These are phyloP conservation scores for Platysternon megacephalum DNA, from an alignment of 2,113 vertebrate genomes.

Conservation along the genomic window DNA sequence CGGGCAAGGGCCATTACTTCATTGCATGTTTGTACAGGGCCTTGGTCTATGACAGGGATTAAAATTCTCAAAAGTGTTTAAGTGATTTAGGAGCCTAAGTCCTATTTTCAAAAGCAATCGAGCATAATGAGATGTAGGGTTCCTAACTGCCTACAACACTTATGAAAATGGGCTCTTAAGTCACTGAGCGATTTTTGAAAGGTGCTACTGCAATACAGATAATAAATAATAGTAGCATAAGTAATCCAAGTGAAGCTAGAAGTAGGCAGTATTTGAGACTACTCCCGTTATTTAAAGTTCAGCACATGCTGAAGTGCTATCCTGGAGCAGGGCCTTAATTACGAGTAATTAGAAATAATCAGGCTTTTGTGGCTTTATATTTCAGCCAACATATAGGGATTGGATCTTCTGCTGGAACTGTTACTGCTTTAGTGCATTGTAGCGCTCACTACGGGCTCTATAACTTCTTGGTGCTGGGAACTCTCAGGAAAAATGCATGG, in stretches of 20 bases:
- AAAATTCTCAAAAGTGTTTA: background rate
- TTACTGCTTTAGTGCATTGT: background rate
- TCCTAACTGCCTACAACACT: background rate
- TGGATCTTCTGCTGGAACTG: background rate
- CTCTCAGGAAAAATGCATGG: background rate
- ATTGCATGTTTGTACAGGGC: background rate
- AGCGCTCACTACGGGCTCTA: background rate
- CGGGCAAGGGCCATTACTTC: background rate
- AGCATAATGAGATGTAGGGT: background rate
- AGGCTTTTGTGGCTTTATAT: background rate
- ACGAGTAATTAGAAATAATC: constrained; percentile 40
- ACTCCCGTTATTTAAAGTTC: constrained; percentile 10
- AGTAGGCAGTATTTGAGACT: background rate
- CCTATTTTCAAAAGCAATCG: background rate
- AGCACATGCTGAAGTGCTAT: constrained; percentile 38
- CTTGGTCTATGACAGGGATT: background rate
- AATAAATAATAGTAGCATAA: background rate
- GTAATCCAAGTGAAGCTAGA: background rate
- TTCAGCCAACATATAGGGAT: background rate
- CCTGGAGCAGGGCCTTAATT: constrained; percentile 59
- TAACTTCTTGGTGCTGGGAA: background rate
- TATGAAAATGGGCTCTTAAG: background rate
- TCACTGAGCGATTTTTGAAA: background rate
- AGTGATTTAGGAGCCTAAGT: background rate
- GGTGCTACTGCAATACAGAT: background rate